These are phyloP conservation scores for Daktulosphaira vitifoliae DNA, from an alignment of 1,140 invertebrate genomes.

Conservation along the genomic window DNA sequence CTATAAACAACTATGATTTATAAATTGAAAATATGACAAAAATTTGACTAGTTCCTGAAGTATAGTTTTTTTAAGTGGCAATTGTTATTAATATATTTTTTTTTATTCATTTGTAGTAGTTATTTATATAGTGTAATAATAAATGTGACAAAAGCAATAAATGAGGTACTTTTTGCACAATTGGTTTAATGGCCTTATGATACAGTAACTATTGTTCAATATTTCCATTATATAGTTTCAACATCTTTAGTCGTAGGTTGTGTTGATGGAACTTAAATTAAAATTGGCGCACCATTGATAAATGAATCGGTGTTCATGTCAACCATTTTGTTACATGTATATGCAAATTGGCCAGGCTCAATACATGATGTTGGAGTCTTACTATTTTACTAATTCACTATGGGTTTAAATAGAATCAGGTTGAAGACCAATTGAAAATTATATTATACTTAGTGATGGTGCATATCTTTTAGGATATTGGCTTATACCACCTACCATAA, in stretches of 20 bases:
- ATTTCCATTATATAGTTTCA: slow-evolving; percentile 30
- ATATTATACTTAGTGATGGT: slow-evolving; percentile 33
- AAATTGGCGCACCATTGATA: slow-evolving; percentile 36
- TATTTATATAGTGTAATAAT: slow-evolving; percentile 34
- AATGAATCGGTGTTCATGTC: slow-evolving; percentile 37
- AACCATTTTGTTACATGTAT: slow-evolving; percentile 39
- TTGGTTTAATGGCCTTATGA: slow-evolving; percentile 35
- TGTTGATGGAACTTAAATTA: slow-evolving; percentile 38
- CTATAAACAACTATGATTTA: too few species aligned
- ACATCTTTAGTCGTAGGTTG: slow-evolving; percentile 30
- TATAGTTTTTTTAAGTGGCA: too few species aligned
- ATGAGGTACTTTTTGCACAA: slow-evolving; percentile 34
- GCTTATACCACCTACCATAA: slow-evolving; percentile 35
- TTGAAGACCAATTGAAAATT: slow-evolving; percentile 35
- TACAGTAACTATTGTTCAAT: slow-evolving; percentile 2
- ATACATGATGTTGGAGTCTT: slow-evolving; percentile 38
- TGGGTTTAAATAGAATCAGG: slow-evolving; percentile 4
- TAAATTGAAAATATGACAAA: too few species aligned
- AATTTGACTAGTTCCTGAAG: too few species aligned
- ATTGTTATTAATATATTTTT: too few species aligned
- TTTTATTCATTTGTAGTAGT: too few species aligned
- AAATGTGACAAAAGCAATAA: slow-evolving; percentile 33
- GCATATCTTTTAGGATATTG: slow-evolving; percentile 36
- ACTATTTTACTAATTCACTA: slow-evolving; percentile 35
- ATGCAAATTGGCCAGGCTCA: slow-evolving; percentile 38